Conservation (phyloP, 1,140 invertebrate species). For the Lasioglossum albipes region DNA sequence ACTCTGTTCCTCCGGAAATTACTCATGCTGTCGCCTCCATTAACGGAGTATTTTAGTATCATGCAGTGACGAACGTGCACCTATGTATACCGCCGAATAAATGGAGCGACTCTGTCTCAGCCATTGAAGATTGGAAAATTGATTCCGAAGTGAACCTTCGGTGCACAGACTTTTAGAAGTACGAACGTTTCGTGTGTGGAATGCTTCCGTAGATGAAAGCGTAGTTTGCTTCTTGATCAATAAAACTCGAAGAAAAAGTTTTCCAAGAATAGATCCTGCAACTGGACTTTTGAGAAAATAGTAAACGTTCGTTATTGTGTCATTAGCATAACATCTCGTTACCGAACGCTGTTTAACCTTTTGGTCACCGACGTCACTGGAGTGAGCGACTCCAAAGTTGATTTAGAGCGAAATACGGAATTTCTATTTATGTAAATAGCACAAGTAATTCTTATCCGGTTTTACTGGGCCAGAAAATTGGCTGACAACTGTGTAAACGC, state of each 20-base stretch:
- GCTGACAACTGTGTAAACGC: too few relatives aligned
- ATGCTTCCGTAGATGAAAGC: too few relatives aligned
- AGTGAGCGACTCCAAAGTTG: too few relatives aligned
- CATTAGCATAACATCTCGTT: too few relatives aligned
- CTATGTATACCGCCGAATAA: not conserved
- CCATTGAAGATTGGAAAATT: not conserved
- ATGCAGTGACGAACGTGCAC: not conserved
- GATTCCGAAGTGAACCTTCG: not conserved
- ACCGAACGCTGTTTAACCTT: too few relatives aligned
- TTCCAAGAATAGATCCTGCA: not conserved
- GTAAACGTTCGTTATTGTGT: too few relatives aligned
- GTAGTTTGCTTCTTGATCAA: not conserved
- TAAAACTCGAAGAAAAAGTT: not conserved
- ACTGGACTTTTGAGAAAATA: too few relatives aligned
- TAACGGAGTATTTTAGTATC: not conserved
- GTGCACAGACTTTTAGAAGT: not conserved
- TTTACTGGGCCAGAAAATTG: too few relatives aligned
- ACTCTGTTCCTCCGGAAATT: slow-evolving; percentile 19
- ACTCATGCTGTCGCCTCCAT: not conserved
- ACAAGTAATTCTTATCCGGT: too few relatives aligned
- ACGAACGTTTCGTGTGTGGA: not conserved
- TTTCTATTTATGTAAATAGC: too few relatives aligned
- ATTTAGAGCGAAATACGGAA: too few relatives aligned
- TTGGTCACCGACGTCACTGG: too few relatives aligned
- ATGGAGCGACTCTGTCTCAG: not conserved